Conservation (phyloP, 2,888 invertebrate species). For the Salpingus planirostris region DNA sequence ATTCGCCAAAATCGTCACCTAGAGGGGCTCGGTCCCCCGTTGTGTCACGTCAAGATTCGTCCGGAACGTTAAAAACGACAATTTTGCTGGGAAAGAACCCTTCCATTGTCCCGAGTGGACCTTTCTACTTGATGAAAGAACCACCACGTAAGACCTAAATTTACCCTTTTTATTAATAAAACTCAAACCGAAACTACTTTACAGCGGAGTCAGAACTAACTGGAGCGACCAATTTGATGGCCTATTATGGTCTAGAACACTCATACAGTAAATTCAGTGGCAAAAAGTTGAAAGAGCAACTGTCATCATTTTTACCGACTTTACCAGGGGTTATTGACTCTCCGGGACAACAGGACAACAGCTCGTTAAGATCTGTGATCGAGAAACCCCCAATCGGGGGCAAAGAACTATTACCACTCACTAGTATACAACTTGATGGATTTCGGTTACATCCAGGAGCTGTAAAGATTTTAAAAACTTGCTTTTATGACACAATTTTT, state of each 20-base stretch:
- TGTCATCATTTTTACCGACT: conserved; percentile 91
- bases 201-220: conserved; percentile 85
- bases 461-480: too few relatives aligned
- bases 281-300: conserved; percentile 88
- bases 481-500: too few relatives aligned
- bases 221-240: conserved; percentile 95
- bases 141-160: conserved; percentile 60
- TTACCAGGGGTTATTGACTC: conserved; percentile 92
- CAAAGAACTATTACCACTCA: conserved; percentile 78
- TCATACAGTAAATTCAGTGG: conserved; percentile 97
- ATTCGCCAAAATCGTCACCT: conserved; percentile 92
- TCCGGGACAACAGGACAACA: conserved; percentile 77
- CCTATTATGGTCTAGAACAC: conserved; percentile 92
- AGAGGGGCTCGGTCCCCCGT: conserved; percentile 91
- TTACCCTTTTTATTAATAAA: neutral
- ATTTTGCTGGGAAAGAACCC: conserved; percentile 96
- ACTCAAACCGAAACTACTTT: conserved; percentile 22
- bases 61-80: conserved; percentile 94
- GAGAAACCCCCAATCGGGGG: conserved; percentile 93
- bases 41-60: conserved; percentile 92
- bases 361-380: conserved; percentile 86
- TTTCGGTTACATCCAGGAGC: conserved; percentile 94
- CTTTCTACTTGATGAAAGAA: conserved; percentile 97
- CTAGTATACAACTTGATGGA: conserved; percentile 82
- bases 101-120: conserved; percentile 93